Conservation (phyloP, 2,113 vertebrate species). For the Bujurquina vittata region DNA sequence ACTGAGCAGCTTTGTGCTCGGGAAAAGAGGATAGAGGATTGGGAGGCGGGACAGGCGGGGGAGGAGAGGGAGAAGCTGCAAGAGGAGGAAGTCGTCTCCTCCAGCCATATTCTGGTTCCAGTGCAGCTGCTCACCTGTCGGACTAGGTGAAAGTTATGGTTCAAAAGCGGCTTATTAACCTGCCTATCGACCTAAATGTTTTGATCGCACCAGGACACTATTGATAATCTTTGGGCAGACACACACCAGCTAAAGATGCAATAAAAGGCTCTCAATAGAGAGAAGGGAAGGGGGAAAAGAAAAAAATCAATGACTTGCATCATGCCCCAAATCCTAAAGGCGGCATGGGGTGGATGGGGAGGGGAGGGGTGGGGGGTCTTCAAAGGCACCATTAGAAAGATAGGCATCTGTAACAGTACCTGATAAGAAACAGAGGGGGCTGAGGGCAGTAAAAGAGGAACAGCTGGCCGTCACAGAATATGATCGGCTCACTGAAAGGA, state of each 20-base stretch:
- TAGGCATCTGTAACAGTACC: slow-evolving; percentile 56
- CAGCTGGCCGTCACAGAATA: slow-evolving; percentile 62
- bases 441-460: slow-evolving; percentile 28
- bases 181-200: slow-evolving; percentile 53
- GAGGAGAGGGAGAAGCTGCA: slow-evolving; percentile 51
- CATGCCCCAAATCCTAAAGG: slow-evolving; percentile 69
- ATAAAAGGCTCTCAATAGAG: slow-evolving; percentile 65
- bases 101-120: slow-evolving; percentile 33
- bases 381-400: slow-evolving; percentile 59
- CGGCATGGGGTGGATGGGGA: background rate
- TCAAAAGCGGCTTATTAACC: slow-evolving; percentile 70
- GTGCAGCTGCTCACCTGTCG: slow-evolving; percentile 54
- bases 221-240: slow-evolving; percentile 60
- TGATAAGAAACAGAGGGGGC: slow-evolving; percentile 45
- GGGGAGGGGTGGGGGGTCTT: slow-evolving; percentile 31
- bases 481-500: slow-evolving; percentile 55
- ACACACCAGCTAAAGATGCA: slow-evolving; percentile 66
- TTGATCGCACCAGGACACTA: slow-evolving; percentile 65
- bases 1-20: slow-evolving; percentile 68
- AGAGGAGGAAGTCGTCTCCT: slow-evolving; percentile 45
- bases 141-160: slow-evolving; percentile 32
- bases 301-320: slow-evolving; percentile 70
- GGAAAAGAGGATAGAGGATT: slow-evolving; percentile 68
- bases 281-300: background rate
- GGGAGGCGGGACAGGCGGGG: slow-evolving; percentile 55